Conservation (phyloP, 2,113 vertebrate species). For the Varanus salvator region DNA sequence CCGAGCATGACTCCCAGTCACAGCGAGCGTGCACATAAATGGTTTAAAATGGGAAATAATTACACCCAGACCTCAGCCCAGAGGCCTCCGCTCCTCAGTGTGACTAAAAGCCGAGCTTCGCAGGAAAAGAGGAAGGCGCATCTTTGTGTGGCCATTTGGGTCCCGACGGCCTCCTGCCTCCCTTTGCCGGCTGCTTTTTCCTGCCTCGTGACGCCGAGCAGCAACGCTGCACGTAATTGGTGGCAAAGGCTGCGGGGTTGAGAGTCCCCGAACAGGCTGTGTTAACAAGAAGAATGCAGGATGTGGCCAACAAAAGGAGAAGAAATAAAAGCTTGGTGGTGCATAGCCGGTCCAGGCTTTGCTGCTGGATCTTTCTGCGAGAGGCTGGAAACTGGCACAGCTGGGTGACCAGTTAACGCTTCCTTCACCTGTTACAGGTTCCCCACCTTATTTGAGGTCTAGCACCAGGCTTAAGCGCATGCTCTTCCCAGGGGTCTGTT, state of each 20-base stretch:
- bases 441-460: neutral
- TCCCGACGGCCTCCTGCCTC: neutral
- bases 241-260: constrained; percentile 18
- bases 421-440: neutral
- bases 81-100: constrained; percentile 31
- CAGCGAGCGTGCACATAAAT: constrained; percentile 26
- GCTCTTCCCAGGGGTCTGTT: neutral
- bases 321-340: constrained; percentile 32
- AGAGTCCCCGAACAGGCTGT: constrained; percentile 41
- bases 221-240: neutral
- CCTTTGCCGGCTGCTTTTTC: neutral
- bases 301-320: constrained; percentile 43
- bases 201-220: constrained; percentile 23
- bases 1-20: constrained; percentile 40
- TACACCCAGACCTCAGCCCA: constrained; percentile 18
- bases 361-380: constrained; percentile 28
- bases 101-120: constrained; percentile 6
- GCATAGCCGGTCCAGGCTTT: constrained; percentile 43
- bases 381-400: neutral
- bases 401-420: neutral
- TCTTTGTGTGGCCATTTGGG: neutral
- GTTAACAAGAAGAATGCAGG: constrained; percentile 50
- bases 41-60: constrained; percentile 53
- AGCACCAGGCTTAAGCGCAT: neutral
- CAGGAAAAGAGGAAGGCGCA: neutral